Base-by-base conservation (phyloP, 2,888 invertebrate genomes). In the Drosophila aldrichi region DNA sequence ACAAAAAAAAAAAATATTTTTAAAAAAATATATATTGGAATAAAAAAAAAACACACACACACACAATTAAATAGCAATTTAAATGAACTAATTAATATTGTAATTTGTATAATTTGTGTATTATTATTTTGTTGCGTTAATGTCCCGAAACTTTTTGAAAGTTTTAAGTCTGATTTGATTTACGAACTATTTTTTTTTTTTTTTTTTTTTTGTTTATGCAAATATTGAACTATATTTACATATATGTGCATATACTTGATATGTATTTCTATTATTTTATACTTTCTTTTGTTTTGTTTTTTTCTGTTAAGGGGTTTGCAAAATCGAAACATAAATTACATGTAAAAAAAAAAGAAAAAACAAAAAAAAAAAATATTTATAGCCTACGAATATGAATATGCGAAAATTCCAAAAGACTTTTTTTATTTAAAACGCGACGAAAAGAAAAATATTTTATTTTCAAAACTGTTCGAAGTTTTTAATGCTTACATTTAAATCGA, bases 391-490 rank as follows among this genome's bases (percentile, higher is more conserved):
- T 74, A 81, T 76, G 69, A 82, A 82, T 82, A 74, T 76, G 81
- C 78, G 46, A 73, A 81, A 79, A 79, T 81, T 77, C 79, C 79
- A 79, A 77, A 79, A 79, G 70, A 82, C 83, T 73, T 78, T 78
- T 73, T 73, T 75, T 79, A 55, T 74, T 74, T 62, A 66, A 73
- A 69, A 54, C n/a, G 10, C 40, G 40, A n/a, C 36, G 16, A 54
- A 29, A 18, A 54, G 6, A 29, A 18, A 41, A 41, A 41, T 18
- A 22, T 67, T 74, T 74, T 62, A 22, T 68, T 74, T 74, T 62
- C 61, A 54, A 64, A 64, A 69, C 32, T 74, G 59, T 70, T 66
- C 40, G 25, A 62, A 54, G 49, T 67, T 68, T 63, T 25, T 43
- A 44, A 63, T 74, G 34, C 60, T 74, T 67, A 51, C 81, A 60